phyloP scores from a whole-genome alignment of 2,113 vertebrate species.

The Stegostoma tigrinum region DNA sequence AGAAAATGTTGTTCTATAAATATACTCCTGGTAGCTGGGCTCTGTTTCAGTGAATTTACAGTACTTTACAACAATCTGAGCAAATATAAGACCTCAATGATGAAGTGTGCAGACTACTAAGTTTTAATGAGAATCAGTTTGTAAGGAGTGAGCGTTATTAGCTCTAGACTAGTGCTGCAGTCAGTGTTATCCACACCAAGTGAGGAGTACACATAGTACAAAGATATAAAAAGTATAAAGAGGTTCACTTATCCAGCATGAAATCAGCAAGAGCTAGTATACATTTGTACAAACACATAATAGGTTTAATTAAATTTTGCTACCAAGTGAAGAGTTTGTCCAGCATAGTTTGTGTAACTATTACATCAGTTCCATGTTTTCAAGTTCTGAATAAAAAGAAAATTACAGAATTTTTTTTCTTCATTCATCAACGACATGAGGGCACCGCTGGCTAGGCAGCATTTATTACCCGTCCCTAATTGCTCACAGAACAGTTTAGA shows the following conservation, averaged over 20 bases:
- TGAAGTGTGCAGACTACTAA: background rate
- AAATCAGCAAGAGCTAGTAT: background rate
- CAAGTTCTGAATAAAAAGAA: background rate
- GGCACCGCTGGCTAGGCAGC: too few relatives aligned
- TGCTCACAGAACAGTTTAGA: too few relatives aligned
- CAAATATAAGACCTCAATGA: background rate
- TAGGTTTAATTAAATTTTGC: background rate
- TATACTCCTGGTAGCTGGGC: background rate
- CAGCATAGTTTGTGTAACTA: background rate
- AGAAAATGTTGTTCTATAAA: background rate
- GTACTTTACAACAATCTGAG: background rate
- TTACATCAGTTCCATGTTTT: background rate
- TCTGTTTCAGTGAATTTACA: background rate
- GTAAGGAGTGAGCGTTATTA: background rate
- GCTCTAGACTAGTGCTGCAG: background rate
- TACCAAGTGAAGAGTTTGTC: background rate
- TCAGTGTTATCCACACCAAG: background rate
- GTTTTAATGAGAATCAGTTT: too few relatives aligned
- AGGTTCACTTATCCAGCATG: background rate
- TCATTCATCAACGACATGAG: too few relatives aligned
- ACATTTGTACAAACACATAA: background rate
- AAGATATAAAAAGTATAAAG: too few relatives aligned
- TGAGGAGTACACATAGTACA: too few relatives aligned
- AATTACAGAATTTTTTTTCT: background rate
- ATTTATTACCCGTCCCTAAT: too few relatives aligned